These are phyloP conservation scores for Arothron firmamentum DNA, from an alignment of 2,113 vertebrate genomes.

Conservation along the genomic window DNA sequence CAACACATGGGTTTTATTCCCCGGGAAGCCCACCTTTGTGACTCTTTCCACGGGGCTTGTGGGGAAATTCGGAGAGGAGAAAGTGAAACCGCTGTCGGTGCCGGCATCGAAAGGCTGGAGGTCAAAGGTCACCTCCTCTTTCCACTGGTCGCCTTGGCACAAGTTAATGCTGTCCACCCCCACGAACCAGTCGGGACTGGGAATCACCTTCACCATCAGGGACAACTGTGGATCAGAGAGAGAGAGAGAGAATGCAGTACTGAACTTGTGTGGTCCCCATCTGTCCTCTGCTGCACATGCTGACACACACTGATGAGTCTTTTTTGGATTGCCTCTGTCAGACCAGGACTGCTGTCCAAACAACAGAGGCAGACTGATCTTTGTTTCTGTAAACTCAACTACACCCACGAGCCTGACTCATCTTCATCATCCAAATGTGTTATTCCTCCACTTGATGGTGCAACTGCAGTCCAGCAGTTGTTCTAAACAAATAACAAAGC, in stretches of 20 bases:
- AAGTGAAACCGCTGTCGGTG: slow-evolving; percentile 80
- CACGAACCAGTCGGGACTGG: slow-evolving; percentile 81
- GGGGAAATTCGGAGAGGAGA: slow-evolving; percentile 79
- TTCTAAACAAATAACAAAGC: background rate
- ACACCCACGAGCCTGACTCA: too few relatives aligned
- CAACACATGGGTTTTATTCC: too few relatives aligned
- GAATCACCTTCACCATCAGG: slow-evolving; percentile 77
- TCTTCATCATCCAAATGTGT: too few relatives aligned
- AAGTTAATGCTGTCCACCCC: slow-evolving; percentile 74
- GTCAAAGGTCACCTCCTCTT: slow-evolving; percentile 74
- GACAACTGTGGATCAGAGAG: slow-evolving; percentile 65
- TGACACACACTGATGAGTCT: background rate
- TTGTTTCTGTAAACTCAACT: too few relatives aligned
- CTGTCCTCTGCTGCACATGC: background rate
- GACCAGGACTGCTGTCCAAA: too few relatives aligned
- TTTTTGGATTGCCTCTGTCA: too few relatives aligned
- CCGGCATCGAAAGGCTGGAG: slow-evolving; percentile 77
- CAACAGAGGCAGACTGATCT: too few relatives aligned
- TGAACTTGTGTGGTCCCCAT: background rate
- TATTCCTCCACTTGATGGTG: background rate
- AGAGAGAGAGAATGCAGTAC: background rate
- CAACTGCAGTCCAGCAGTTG: background rate
- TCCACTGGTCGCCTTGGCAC: slow-evolving; percentile 73
- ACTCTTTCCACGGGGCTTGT: slow-evolving; percentile 74
- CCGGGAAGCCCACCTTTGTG: slow-evolving; percentile 56